These are phyloP conservation scores for Minunthozetes semirufus DNA, from an alignment of 2,888 invertebrate species.

Conservation along the genomic window DNA sequence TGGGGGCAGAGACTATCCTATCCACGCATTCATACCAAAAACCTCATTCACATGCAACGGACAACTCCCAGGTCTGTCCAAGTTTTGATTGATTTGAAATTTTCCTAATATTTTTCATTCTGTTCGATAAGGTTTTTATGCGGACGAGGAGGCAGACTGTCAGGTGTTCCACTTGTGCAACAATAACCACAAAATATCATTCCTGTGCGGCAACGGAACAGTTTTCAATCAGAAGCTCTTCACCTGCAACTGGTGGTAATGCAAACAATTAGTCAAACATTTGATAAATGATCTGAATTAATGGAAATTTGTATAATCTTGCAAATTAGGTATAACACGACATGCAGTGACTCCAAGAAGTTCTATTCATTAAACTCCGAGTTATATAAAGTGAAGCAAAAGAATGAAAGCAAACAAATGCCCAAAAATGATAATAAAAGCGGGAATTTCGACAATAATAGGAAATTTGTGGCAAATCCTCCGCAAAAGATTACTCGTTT, in stretches of 20 bases:
- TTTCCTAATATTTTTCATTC: constrained; percentile 52
- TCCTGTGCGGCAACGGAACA: constrained; percentile 45
- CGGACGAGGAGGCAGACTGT: constrained; percentile 65
- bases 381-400: constrained; percentile 7
- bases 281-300: neutral
- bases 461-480: neutral
- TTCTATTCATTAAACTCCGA: constrained; percentile 9
- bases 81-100: neutral
- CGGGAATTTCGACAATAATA: neutral
- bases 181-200: constrained; percentile 59
- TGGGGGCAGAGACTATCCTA: constrained; percentile 74
- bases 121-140: constrained; percentile 60
- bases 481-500: neutral
- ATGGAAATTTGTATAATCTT: neutral
- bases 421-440: neutral
- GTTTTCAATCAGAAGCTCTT: constrained; percentile 45
- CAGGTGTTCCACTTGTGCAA: constrained; percentile 45
- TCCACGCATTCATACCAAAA: constrained; percentile 66
- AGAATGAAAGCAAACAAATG: neutral
- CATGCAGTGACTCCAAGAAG: neutral
- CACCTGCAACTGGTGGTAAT: constrained; percentile 45
- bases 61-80: constrained; percentile 58
- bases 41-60: constrained; percentile 72
- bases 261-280: neutral
- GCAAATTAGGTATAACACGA: constrained; percentile 19